Evolutionary conservation across 2,888 invertebrate species (phyloP), one percentile per base, ranked within the genome.

Genomic region (Ectropis crepuscularia): DNA sequence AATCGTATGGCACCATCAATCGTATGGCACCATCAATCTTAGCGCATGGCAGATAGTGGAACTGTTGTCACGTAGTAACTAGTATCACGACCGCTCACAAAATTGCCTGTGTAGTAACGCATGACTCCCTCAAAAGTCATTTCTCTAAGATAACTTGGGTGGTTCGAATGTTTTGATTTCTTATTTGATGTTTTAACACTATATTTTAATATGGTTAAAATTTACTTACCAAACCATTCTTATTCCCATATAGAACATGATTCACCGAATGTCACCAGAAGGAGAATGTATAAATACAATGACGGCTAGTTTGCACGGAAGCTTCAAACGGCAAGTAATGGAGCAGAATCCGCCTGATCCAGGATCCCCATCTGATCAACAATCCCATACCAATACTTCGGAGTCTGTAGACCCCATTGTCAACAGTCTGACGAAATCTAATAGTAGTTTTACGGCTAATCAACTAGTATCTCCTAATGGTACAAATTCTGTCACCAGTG

Each of bases 251-350:
- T 94, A 95, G 92, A 95, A 95, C 70, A 94, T 95, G 81, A 93
- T 94, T 79, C 95, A 96, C 81, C 94, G 96, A 76, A 92, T 95
- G 86, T 95, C 96, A 65, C 96, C 96, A 53, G 96, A 96, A 79
- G 95, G 95, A 69, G 94, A 94, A 80, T 94, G 94, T 83, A 88
- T 92, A 76, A 93, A 89, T 83, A 93, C 94, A 71, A 95, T 95
- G 74, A 92, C 95, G 67, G 94, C 95, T 73, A 95, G 86, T 79
- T 89, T 95, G 75, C 95, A 95, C 84, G 95, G 95, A 74, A 95
- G 95, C 85, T 94, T 94, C 82, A 94, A 94, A 85, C 85, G 93
- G 73, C 94, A 94, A 82, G 93, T 94, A 73, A 88, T 89, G 73
- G 90, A 94, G 82, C 87, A 88, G 72, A 86, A 83, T 74, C 77